Base-by-base conservation (phyloP, 2,888 invertebrate species). In the Syrphus vitripennis region DNA sequence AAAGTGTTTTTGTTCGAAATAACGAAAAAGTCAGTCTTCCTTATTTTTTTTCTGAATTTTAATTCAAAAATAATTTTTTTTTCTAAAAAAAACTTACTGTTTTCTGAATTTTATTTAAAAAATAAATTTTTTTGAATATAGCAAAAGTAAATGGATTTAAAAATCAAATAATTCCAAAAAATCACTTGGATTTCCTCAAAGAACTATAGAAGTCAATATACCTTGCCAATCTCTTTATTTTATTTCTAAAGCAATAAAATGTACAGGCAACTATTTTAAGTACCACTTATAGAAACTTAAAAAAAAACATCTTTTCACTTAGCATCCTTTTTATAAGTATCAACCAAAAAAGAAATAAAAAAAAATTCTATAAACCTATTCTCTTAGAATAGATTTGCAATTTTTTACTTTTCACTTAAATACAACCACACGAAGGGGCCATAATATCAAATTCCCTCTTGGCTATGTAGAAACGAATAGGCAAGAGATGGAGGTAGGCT, bases 381-480 rank as follows among this genome's bases (percentile, higher is more conserved):
- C 19, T 48, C 29, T 19, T 65, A 19, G 29, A 48, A 34, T 9
- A 50, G 48, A 67, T 50, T 67, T 67, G 50, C 67, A 50, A 67
- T 24, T 67, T 67, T 67, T 24, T 67, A 50, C 50, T 50, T 63
- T 48, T 37, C 19, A 59, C 29, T 21, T 19, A 31, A 34, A 45
- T 14, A 67, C 34, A 34, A 34, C 67, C 31, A 34, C 48, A 50
- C 24, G 50, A 67, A 50, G 21, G 24, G 19, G 21, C 9, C 14
- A 50, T 34, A 67, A 78, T 79, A 79, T 74, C 65, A 72, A 65
- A 74, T 65, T 67, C 48, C 48, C 55, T 48, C 45, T 57, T 57
- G 72, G 16, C 65, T 24, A 31, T 31, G 14, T 24, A 50, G 21
- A 14, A 37, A 31, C 12, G 10, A 34, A 34, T 12, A 16, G 10